Base-by-base conservation (phyloP, 2,888 invertebrate genomes). In the Agriopis marginaria region DNA sequence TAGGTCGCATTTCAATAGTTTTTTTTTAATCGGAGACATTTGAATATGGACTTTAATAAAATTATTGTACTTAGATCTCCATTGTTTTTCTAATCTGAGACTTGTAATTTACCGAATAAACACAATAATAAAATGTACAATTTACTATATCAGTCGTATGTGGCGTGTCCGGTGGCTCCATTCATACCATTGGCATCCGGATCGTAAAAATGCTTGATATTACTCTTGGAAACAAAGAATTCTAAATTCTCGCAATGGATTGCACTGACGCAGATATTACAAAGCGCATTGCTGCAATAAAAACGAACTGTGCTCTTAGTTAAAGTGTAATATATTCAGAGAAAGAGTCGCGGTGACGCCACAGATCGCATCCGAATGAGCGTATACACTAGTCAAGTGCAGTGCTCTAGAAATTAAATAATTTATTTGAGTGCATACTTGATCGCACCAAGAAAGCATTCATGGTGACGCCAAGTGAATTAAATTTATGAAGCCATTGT, bases 311-410 rank as follows among this genome's bases (percentile, higher is more conserved):
- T 55, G 65, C 63, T 63, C 56, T 66, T 68, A 66, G 66, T 70
- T 63, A 68, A 70, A 70, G 70, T 54, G 66, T 61, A 70, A 70
- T 70, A 65, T 71, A 67, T 71, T 70, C 71, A 66, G 70, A 66
- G 62, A 67, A 71, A 69, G 50, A 68, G 63, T 68, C 65, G 44
- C 55, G 42, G 59, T 68, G 73, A 73, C 71, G 71, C 68, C 66
- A 70, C 66, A 78, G 80, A 86, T 84, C 82, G 85, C 84, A 88
- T 87, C 75, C 74, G 79, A 89, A 89, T 81, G 81, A 79, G 77
- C 78, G 4, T 47, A 32, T 32, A 51, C 23, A 44, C 40, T 32
- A 55, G 51, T 42, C 62, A 56, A 65, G 62, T 54, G 44, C 55
- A 55, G 53, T 63, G 66, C 9, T 17, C 44, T 32, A 44, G 45